phyloP scores from a whole-genome alignment of 2,113 vertebrate species.

The Candoia aspera region DNA sequence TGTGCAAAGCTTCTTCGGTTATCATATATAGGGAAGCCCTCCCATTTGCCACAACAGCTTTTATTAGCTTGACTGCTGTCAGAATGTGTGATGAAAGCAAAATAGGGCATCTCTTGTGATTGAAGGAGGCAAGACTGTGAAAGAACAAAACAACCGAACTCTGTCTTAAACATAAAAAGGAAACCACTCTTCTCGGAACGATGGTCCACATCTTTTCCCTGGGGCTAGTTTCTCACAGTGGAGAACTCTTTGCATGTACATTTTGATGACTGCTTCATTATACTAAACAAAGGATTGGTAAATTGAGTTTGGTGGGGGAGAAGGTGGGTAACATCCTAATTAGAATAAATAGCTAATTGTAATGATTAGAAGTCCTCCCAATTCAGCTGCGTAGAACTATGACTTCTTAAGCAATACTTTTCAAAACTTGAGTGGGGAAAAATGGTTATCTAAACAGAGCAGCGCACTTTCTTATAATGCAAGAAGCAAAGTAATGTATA shows the following conservation, averaged over 20 bases:
- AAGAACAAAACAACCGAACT: slow-evolving; percentile 21
- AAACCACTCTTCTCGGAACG: not conserved
- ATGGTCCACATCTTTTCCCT: not conserved
- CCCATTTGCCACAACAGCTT: slow-evolving; percentile 36
- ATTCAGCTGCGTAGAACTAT: not conserved
- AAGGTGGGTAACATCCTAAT: not conserved
- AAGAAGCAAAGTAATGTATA: not conserved
- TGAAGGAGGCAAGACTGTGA: not conserved
- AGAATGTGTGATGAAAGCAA: fast-evolving
- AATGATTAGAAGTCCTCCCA: not conserved
- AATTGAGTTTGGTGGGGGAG: not conserved
- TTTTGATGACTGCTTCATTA: not conserved
- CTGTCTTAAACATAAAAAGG: not conserved
- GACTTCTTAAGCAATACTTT: not conserved
- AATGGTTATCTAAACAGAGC: not conserved
- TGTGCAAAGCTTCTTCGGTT: slow-evolving; percentile 25
- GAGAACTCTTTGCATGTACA: not conserved
- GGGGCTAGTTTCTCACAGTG: not conserved
- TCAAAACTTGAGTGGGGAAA: not conserved
- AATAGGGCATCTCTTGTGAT: not conserved
- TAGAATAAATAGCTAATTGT: not conserved
- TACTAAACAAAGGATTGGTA: not conserved
- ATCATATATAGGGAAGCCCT: slow-evolving; percentile 31
- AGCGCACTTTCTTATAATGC: not conserved
- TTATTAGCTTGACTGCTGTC: slow-evolving; percentile 35